Evolutionary conservation across 1,140 invertebrate genomes (phyloP).

Genomic region (Xylocopa sonorina): DNA sequence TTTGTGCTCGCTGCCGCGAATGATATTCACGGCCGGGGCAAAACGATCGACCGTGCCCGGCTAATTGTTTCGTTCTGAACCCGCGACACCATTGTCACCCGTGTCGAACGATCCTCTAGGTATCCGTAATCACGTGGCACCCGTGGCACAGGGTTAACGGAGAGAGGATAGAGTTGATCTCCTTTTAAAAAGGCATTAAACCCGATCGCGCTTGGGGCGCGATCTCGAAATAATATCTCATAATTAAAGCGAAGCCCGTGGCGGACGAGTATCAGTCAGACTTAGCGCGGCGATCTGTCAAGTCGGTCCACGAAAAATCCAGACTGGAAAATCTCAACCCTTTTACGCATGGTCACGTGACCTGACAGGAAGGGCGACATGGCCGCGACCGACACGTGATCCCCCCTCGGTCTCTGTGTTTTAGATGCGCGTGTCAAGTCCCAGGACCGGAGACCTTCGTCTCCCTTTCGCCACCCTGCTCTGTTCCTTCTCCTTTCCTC

Average conservation of each 20-base stretch:
- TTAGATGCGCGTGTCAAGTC: constrained; percentile 82
- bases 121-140: constrained; percentile 13
- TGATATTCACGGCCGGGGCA: constrained; percentile 27
- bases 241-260: constrained; percentile 81
- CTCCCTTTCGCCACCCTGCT: constrained; percentile 32
- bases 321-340: constrained; percentile 81
- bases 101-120: constrained; percentile 26
- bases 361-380: constrained; percentile 73
- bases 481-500: constrained; percentile 57
- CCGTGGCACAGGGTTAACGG: background rate
- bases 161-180: constrained; percentile 53
- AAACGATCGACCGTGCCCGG: constrained; percentile 31
- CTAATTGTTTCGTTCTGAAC: constrained; percentile 68
- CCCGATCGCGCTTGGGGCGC: constrained; percentile 70
- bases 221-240: constrained; percentile 80
- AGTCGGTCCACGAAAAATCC: constrained; percentile 64
- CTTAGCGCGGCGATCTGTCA: constrained; percentile 81
- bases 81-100: constrained; percentile 50
- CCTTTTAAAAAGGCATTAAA: constrained; percentile 77
- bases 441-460: constrained; percentile 74
- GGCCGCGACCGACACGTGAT: constrained; percentile 78
- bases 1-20: constrained; percentile 22
- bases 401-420: constrained; percentile 69
- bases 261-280: constrained; percentile 79
- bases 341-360: constrained; percentile 80